phyloP scores from a whole-genome alignment of 2,797 vertebrate species.

The Gadopsis bispinosus region DNA sequence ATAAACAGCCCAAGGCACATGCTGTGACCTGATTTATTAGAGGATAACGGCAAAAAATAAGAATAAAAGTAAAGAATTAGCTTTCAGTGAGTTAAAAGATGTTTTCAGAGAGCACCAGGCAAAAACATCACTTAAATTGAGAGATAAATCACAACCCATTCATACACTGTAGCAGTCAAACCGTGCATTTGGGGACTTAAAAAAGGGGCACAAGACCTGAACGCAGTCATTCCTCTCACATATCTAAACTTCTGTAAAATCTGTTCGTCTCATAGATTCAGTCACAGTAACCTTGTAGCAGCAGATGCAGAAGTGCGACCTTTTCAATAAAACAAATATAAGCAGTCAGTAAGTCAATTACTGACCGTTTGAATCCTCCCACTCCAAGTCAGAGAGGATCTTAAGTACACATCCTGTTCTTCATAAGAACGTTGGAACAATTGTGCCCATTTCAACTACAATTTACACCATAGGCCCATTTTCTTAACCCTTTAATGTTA shows the following conservation, averaged over 20 bases:
- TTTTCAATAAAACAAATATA: not conserved
- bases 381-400: not conserved
- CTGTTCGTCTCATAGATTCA: not conserved
- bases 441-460: not conserved
- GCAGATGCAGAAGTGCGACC: not conserved
- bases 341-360: no score
- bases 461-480: not conserved
- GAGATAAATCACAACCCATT: not conserved
- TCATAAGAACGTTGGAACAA: not conserved
- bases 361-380: not conserved
- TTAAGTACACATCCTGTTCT: not conserved
- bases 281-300: not conserved
- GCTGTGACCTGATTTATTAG: conserved; percentile 20
- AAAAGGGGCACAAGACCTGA: not conserved
- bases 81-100: not conserved
- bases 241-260: not conserved
- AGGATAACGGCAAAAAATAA: conserved; percentile 3
- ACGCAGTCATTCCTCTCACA: not conserved
- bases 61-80: not conserved
- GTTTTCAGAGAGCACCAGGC: not conserved
- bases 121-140: not conserved
- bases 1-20: conserved; percentile 21
- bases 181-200: not conserved
- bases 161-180: conserved; percentile 2
- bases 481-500: not conserved